phyloP scores from a whole-genome alignment of 2,113 vertebrate genomes.

The Zeus faber region DNA sequence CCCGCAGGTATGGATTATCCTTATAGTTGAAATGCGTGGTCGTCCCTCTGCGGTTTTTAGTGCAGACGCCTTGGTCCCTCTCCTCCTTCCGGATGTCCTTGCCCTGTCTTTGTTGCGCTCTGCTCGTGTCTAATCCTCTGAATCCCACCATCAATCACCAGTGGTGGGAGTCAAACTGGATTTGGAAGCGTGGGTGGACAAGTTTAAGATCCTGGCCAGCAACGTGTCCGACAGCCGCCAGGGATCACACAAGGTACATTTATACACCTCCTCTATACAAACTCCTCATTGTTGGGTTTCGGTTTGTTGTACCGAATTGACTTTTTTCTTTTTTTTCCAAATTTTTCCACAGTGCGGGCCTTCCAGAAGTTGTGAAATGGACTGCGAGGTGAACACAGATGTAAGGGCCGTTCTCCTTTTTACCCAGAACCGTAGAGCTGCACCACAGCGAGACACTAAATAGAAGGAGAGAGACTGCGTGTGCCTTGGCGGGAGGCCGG shows the following conservation, averaged over 20 bases:
- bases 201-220: conserved; percentile 98
- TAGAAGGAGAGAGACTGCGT: too few relatives aligned
- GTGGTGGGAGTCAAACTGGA: conserved; percentile 98
- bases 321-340: too few relatives aligned
- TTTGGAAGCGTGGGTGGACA: conserved; percentile 96
- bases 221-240: conserved; percentile 90
- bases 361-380: conserved; percentile 96
- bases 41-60: background rate
- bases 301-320: too few relatives aligned
- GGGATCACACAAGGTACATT: conserved; percentile 83
- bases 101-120: background rate
- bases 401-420: conserved; percentile 65
- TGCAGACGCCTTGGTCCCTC: too few relatives aligned
- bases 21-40: background rate
- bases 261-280: background rate
- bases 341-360: conserved; percentile 84
- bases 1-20: conserved; percentile 83
- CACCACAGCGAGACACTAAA: too few relatives aligned
- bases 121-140: conserved; percentile 5
- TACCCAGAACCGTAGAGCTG: background rate
- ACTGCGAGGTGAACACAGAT: conserved; percentile 97
- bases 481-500: background rate
- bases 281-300: background rate
- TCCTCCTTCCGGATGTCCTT: background rate
- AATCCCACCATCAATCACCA: conserved; percentile 38